A percentile compares a stretch with the other conserved stretches of the same genome.
phyloP scores from a whole-genome alignment of 2,113 vertebrate genomes.

The Gila orcuttii region DNA sequence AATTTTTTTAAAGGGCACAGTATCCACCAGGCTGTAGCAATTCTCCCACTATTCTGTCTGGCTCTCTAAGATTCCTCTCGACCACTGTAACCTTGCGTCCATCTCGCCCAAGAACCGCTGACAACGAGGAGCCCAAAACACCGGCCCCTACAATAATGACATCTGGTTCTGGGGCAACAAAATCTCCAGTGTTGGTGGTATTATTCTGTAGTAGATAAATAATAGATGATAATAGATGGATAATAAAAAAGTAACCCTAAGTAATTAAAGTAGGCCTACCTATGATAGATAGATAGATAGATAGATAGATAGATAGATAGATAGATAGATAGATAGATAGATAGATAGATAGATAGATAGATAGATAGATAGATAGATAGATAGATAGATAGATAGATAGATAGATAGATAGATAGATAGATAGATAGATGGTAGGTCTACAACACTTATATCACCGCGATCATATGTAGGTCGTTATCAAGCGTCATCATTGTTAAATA shows the following conservation, averaged over 20 bases:
- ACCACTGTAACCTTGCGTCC: conserved; percentile 90
- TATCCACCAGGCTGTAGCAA: conserved; percentile 92
- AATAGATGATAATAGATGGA: not conserved
- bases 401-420: not conserved
- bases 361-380: not conserved
- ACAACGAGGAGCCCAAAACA: conserved; percentile 90
- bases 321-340: conserved; percentile 2
- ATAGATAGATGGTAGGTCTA: not conserved
- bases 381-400: not conserved
- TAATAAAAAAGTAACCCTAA: not conserved
- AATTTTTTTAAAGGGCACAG: conserved; percentile 82
- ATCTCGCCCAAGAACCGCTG: conserved; percentile 86
- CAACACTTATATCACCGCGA: no score
- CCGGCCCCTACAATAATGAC: conserved; percentile 92
- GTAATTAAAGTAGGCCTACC: not conserved
- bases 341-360: not conserved
- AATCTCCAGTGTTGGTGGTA: not conserved
- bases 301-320: conserved; percentile 4
- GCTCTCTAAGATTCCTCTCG: conserved; percentile 92
- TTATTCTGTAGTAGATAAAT: not conserved
- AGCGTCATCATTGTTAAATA: not conserved
- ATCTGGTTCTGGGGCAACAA: conserved; percentile 76
- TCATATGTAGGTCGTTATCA: not conserved
- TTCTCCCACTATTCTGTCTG: conserved; percentile 95
- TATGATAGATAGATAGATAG: not conserved